These are phyloP conservation scores for Polyergus mexicanus DNA, from an alignment of 1,140 invertebrate genomes.

Conservation along the genomic window DNA sequence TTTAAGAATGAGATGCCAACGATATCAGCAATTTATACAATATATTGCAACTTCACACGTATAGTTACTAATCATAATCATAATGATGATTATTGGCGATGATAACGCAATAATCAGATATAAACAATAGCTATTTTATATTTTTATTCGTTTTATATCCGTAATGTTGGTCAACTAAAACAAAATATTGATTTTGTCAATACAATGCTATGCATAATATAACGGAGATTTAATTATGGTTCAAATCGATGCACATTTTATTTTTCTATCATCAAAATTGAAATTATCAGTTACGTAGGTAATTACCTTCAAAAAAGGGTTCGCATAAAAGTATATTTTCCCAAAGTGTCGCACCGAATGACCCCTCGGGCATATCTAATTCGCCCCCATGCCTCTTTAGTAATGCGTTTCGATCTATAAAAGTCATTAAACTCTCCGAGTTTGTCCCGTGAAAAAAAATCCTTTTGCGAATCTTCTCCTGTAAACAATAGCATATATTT, in stretches of 20 bases:
- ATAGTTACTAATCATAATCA: background rate
- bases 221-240: background rate
- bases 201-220: background rate
- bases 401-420: constrained; percentile 89
- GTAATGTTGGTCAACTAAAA: constrained; percentile 61
- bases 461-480: constrained; percentile 88
- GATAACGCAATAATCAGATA: background rate
- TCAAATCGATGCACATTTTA: background rate
- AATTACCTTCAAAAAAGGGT: constrained; percentile 87
- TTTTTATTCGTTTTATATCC: constrained; percentile 48
- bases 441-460: constrained; percentile 92
- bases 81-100: background rate
- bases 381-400: constrained; percentile 91
- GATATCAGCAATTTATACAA: background rate
- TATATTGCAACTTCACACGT: background rate
- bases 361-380: constrained; percentile 85
- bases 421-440: constrained; percentile 88
- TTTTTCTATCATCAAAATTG: background rate
- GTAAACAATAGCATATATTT: constrained; percentile 43
- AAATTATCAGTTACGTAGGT: background rate
- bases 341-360: constrained; percentile 85
- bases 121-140: background rate
- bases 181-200: background rate
- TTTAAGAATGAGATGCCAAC: background rate
- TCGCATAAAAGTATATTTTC: constrained; percentile 87